Evolutionary conservation across 2,113 vertebrate species (phyloP), one percentile per base, ranked within the genome.

Genomic region (Loxodonta africana): DNA sequence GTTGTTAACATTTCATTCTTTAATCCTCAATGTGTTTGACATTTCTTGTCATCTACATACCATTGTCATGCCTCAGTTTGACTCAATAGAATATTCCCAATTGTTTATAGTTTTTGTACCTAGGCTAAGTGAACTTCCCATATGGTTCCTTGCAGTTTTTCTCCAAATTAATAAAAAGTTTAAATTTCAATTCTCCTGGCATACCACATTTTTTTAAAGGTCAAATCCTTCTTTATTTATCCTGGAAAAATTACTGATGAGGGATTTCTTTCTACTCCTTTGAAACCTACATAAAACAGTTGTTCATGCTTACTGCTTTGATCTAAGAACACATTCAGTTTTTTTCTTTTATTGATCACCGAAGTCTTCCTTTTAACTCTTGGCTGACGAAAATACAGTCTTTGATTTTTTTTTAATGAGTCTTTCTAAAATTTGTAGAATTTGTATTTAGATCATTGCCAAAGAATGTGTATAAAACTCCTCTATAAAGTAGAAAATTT

Each of bases 241-340:
- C n/a, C 37, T 90, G 67, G 67, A 76, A 88, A 95, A 76, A 89
- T 95, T 84, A 67, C 63, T 48, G 46, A 11, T 88, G 60, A 97
- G 21, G 69, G 71, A 86, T 83, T 93, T 81, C 82, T 95, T 95
- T 83, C 44, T 96, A 73, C 26, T 86, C 33, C 53, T 95, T 93
- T 95, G 82, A 97, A 96, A 91, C 76, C 57, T 85, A 82, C 83
- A 78, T 94, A 83, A 92, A 92, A 69, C 8, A 69, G 15, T 88
- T 69, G 65, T 62, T 93, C 81, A 48, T 83, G 41, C 92, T 88
- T 93, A 81, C 65, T 95, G 76, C 95, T 96, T 97, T 96, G 44
- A 94, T 96, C 81, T 94, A 80, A 83, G 63, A 94, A 80, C 21
- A 85, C 57, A 51, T 92, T 65, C 73, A 30, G 78, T 86, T 86